These are phyloP conservation scores for Nasua narica DNA, from an alignment of 2,797 vertebrate species.

Conservation along the genomic window DNA sequence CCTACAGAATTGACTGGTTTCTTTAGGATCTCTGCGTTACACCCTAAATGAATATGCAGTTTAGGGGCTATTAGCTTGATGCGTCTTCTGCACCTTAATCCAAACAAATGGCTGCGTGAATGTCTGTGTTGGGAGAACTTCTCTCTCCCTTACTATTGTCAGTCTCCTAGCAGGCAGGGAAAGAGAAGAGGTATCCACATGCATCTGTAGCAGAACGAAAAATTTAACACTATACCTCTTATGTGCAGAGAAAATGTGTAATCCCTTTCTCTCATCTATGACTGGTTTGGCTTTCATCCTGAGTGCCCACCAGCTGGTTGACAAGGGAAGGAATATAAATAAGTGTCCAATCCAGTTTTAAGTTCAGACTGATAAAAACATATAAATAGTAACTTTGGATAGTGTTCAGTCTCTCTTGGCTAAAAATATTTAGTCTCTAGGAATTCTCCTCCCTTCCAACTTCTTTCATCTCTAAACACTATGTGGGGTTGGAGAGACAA, in stretches of 20 bases:
- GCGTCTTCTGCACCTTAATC: neutral
- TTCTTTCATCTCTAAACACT: neutral
- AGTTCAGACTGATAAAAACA: neutral
- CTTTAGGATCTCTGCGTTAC: neutral
- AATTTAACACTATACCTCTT: neutral
- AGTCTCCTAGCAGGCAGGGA: neutral
- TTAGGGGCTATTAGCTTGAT: neutral
- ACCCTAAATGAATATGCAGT: neutral
- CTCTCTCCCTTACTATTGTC: neutral
- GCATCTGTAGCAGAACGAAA: neutral
- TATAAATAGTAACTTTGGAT: neutral
- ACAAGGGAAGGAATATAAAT: conserved; percentile 2
- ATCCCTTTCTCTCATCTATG: neutral
- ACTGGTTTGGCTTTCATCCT: conserved; percentile 15
- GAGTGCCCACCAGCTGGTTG: neutral
- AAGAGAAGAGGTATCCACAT: neutral
- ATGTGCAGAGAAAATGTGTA: neutral
- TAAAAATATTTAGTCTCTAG: conserved; percentile 8
- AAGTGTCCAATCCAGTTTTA: neutral
- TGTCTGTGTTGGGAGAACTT: neutral
- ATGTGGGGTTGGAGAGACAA: neutral
- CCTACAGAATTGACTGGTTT: neutral
- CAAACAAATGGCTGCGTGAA: neutral
- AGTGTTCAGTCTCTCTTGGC: neutral
- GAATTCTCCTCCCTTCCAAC: neutral